These are phyloP conservation scores for Ceryle rudis DNA, from an alignment of 2,797 vertebrate genomes.

Conservation along the genomic window DNA sequence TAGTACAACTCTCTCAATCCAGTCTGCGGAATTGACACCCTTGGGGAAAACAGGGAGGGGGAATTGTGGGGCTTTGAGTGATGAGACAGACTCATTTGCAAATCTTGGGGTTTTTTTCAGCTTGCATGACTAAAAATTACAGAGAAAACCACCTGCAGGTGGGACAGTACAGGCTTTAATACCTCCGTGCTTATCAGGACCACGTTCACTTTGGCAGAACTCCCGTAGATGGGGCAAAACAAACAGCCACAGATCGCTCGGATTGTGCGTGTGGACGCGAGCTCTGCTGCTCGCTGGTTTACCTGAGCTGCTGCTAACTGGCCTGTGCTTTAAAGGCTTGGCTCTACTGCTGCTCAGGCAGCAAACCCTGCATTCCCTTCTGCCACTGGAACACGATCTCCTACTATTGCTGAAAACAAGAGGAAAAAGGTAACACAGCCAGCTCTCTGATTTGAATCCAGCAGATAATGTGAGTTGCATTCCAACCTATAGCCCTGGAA, in stretches of 20 bases:
- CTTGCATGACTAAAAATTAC: neutral
- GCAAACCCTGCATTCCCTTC: accelerated
- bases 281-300: neutral
- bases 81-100: neutral
- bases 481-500: neutral
- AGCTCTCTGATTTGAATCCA: neutral
- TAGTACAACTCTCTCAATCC: conserved; percentile 30
- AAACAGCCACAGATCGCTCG: neutral
- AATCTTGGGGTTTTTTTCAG: neutral
- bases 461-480: neutral
- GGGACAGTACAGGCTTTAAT: neutral
- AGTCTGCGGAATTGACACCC: neutral
- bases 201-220: neutral
- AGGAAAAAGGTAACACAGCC: neutral
- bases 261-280: accelerated
- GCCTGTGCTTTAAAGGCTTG: neutral
- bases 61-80: neutral
- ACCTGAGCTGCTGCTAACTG: neutral
- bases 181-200: neutral
- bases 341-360: neutral
- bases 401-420: neutral
- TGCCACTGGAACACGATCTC: neutral
- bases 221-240: neutral
- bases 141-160: neutral
- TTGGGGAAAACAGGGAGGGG: neutral